Percentiles rank a stretch among this genome's conserved stretches.
phyloP scores from a whole-genome alignment of 2,888 invertebrate genomes.

The Tortrix viridana region DNA sequence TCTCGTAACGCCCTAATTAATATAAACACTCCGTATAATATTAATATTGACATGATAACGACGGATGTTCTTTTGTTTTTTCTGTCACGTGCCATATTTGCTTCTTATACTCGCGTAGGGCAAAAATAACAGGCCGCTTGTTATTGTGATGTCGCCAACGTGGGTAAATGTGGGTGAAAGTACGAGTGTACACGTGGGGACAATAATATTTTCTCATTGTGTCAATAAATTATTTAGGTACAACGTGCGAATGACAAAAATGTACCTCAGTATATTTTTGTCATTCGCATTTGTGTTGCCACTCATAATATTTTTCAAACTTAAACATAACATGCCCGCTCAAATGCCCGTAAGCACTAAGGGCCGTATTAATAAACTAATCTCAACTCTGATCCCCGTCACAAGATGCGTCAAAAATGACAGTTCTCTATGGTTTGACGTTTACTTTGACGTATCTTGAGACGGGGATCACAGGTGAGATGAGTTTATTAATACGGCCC shows the following conservation, averaged over 20 bases:
- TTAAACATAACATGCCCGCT: no score
- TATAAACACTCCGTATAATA: no score
- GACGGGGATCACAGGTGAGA: no score
- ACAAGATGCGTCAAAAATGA: no score
- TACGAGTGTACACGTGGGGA: slow-evolving; percentile 14
- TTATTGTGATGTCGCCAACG: slow-evolving; percentile 25
- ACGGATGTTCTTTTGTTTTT: neutral
- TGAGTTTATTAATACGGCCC: no score
- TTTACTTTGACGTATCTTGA: no score
- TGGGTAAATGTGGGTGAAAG: slow-evolving; percentile 16
- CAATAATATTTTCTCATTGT: neutral
- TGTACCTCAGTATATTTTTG: neutral
- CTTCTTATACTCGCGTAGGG: neutral
- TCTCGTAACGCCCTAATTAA: no score
- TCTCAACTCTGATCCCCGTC: no score
- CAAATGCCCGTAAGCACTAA: no score
- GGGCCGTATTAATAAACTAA: no score
- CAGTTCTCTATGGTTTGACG: no score
- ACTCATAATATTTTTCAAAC: neutral
- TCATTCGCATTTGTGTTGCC: neutral
- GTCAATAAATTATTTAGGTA: neutral
- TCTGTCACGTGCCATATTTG: neutral
- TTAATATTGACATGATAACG: neutral
- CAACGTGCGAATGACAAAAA: no score
- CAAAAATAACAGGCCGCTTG: slow-evolving; percentile 23